Evolutionary conservation across 1,140 invertebrate genomes (phyloP).

Genomic region (Holcopasites calliopsidis): DNA sequence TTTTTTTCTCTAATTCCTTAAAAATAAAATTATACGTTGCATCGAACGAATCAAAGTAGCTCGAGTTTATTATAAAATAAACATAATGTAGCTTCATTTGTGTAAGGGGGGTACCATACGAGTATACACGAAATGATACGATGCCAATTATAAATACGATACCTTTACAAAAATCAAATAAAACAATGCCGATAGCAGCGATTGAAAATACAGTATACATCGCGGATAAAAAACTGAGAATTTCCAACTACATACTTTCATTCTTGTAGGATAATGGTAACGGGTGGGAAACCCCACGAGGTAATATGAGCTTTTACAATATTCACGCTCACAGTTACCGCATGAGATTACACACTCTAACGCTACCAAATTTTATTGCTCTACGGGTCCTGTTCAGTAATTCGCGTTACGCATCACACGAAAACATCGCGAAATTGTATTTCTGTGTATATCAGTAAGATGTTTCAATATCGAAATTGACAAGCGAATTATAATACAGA

Average conservation of each 20-base stretch:
- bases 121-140: background rate
- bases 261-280: constrained; percentile 75
- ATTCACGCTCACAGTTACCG: constrained; percentile 92
- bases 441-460: background rate
- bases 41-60: constrained; percentile 4
- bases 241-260: constrained; percentile 19
- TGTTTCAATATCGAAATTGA: background rate
- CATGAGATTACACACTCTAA: constrained; percentile 89
- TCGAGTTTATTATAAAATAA: background rate
- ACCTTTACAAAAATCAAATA: background rate
- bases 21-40: background rate
- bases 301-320: constrained; percentile 84
- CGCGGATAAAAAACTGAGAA: background rate
- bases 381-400: background rate
- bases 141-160: background rate
- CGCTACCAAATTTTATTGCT: constrained; percentile 72
- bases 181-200: background rate
- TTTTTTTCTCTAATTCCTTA: constrained; percentile 9
- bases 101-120: background rate
- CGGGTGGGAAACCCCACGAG: constrained; percentile 86
- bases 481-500: background rate
- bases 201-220: background rate
- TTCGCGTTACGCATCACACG: background rate
- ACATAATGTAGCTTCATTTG: background rate
- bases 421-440: background rate